phyloP scores from a whole-genome alignment of 2,888 invertebrate species.

The Melipona bicolor region DNA sequence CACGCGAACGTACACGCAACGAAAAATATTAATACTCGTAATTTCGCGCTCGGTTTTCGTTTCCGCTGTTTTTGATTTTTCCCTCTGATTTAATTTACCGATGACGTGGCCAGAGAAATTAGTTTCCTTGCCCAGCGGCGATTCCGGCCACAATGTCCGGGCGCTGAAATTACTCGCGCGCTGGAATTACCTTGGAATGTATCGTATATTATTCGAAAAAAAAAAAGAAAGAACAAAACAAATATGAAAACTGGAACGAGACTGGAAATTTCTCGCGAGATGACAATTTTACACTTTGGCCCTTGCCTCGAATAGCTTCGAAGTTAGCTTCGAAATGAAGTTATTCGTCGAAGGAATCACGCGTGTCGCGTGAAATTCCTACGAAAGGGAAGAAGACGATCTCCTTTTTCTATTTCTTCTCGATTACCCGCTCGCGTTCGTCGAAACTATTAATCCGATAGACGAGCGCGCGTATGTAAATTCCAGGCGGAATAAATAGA shows the following conservation, averaged over 20 bases:
- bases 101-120: background rate
- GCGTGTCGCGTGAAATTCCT: too few relatives aligned
- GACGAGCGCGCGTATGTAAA: background rate
- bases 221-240: too few relatives aligned
- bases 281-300: background rate
- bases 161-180: background rate
- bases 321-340: too few relatives aligned
- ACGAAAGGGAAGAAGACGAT: too few relatives aligned
- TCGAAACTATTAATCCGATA: background rate
- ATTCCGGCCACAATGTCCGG: background rate
- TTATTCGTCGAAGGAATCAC: too few relatives aligned
- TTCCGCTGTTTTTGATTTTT: background rate
- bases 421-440: background rate
- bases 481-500: conserved; percentile 13
- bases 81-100: background rate
- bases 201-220: background rate
- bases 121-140: background rate
- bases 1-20: background rate
- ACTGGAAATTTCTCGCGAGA: too few relatives aligned
- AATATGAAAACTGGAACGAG: too few relatives aligned
- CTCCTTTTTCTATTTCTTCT: background rate
- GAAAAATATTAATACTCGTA: background rate
- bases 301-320: too few relatives aligned
- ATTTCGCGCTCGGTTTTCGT: background rate
- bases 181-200: background rate